A percentile compares a stretch with the other conserved stretches of the same genome.
These are phyloP conservation scores for Halichoeres trimaculatus DNA, from an alignment of 2,113 vertebrate genomes.

Conservation along the genomic window DNA sequence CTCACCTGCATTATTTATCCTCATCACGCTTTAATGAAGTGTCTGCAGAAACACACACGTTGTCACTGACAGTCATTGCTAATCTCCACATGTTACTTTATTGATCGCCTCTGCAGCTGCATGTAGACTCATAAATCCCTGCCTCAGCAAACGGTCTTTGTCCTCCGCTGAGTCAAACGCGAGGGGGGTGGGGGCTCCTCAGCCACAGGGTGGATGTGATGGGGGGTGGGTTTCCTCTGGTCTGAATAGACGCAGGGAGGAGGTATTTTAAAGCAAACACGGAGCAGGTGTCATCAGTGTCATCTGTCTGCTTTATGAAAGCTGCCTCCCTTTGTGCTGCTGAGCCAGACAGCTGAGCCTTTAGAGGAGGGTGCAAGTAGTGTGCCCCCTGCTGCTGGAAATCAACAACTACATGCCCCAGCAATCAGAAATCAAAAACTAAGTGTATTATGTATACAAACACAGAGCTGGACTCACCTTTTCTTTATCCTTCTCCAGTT, in stretches of 20 bases:
- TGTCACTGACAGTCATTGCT: slow-evolving; percentile 32
- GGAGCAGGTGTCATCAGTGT: slow-evolving; percentile 42
- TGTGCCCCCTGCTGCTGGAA: slow-evolving; percentile 61
- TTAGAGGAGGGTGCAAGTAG: background rate
- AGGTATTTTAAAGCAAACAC: slow-evolving; percentile 2
- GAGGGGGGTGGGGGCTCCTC: slow-evolving; percentile 37
- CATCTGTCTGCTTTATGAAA: slow-evolving; percentile 33
- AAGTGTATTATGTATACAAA: too few species aligned
- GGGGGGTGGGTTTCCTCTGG: background rate
- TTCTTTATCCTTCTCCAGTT: slow-evolving; percentile 80
- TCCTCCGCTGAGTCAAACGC: slow-evolving; percentile 33
- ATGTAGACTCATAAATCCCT: background rate
- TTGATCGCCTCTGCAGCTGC: slow-evolving; percentile 39
- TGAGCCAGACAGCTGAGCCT: slow-evolving; percentile 35
- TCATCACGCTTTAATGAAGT: slow-evolving; percentile 55
- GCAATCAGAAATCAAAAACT: background rate
- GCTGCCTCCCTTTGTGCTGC: slow-evolving; percentile 61
- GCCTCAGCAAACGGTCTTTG: slow-evolving; percentile 61
- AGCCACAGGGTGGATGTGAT: background rate
- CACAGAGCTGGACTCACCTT: slow-evolving; percentile 1
- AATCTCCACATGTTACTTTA: slow-evolving; percentile 21
- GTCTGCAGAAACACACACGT: slow-evolving; percentile 34
- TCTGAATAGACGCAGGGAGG: slow-evolving; percentile 2
- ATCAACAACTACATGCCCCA: background rate
- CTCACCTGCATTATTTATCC: slow-evolving; percentile 50